phyloP scores from a whole-genome alignment of 2,113 vertebrate species.

The Addax nasomaculatus region DNA sequence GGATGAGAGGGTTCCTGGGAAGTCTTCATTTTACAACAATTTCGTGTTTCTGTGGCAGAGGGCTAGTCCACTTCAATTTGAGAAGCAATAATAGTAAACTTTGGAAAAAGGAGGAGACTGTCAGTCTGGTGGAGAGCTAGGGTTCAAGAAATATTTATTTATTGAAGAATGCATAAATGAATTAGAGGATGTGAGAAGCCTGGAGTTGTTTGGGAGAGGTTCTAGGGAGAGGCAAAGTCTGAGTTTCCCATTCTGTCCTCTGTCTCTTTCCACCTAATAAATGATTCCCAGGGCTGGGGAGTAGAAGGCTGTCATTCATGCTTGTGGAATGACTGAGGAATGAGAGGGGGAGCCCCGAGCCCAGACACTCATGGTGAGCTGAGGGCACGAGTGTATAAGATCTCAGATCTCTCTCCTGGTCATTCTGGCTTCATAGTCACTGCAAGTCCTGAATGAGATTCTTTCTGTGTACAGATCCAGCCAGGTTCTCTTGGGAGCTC shows the following conservation, averaged over 20 bases:
- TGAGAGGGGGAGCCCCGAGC: rapidly evolving
- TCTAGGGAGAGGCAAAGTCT: neutral
- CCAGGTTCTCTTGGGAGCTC: neutral
- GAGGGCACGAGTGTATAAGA: neutral
- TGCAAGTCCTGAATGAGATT: neutral
- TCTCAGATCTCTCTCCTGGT: neutral
- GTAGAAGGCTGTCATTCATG: neutral
- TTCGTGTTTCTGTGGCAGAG: neutral
- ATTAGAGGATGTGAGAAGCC: neutral
- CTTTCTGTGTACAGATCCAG: neutral
- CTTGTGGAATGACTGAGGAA: neutral
- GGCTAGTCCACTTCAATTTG: neutral
- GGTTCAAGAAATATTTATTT: neutral
- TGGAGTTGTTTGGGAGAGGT: neutral
- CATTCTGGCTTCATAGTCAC: neutral
- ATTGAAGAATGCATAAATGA: neutral
- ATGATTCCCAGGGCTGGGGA: neutral
- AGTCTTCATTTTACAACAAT: neutral
- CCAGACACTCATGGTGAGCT: neutral
- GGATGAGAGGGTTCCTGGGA: neutral
- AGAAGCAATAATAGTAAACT: neutral
- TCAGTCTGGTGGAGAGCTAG: neutral
- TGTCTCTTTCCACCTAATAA: neutral
- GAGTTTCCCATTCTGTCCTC: neutral
- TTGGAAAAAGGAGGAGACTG: neutral